These are phyloP conservation scores for Nephrotoma guestfalica DNA, from an alignment of 2,888 invertebrate genomes.

Conservation along the genomic window DNA sequence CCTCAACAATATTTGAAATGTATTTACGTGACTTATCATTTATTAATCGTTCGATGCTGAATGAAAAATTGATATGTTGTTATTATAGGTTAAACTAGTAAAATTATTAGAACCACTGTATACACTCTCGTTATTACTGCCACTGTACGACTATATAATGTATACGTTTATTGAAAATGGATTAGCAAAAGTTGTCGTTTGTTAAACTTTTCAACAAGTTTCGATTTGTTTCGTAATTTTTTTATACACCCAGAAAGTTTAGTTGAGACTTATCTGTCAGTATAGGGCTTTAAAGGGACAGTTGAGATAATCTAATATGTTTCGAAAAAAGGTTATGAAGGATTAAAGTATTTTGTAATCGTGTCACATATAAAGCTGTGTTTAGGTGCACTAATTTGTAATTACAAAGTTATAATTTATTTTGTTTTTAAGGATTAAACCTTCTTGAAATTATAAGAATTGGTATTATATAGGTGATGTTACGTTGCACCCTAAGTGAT, in stretches of 20 bases:
- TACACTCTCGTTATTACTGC: neutral
- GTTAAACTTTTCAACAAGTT: neutral
- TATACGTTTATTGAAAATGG: neutral
- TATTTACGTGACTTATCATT: neutral
- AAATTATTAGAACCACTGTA: neutral
- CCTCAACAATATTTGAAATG: neutral
- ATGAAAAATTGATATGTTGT: neutral
- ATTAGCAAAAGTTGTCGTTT: neutral
- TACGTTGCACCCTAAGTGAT: no score
- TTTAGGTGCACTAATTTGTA: neutral
- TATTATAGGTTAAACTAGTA: neutral
- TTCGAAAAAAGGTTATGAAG: neutral
- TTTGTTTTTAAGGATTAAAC: no score
- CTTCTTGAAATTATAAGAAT: no score
- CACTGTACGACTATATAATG: neutral
- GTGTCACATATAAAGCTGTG: neutral
- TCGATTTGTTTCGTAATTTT: neutral
- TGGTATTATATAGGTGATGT: no score
- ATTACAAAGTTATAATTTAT: neutral
- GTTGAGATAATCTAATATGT: neutral
- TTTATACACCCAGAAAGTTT: neutral
- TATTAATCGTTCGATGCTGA: neutral
- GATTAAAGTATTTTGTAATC: neutral
- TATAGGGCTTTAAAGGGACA: neutral
- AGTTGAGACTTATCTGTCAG: neutral